These are phyloP conservation scores for Atherinosoma microstoma DNA, from an alignment of 2,797 vertebrate genomes.

Conservation along the genomic window DNA sequence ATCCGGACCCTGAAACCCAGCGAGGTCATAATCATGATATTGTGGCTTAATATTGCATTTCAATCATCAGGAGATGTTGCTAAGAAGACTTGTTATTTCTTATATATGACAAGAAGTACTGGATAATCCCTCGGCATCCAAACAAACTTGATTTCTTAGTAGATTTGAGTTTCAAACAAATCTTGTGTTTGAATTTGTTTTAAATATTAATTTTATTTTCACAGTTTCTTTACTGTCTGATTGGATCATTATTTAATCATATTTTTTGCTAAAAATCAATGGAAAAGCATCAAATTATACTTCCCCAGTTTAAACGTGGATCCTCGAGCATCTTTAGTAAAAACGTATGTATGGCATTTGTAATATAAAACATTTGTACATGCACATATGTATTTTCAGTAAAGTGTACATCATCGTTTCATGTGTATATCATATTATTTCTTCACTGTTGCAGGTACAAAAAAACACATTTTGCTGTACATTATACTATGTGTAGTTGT, in stretches of 20 bases:
- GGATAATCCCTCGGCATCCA: neutral
- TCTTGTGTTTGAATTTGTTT: neutral
- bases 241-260: neutral
- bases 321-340: neutral
- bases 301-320: neutral
- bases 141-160: neutral
- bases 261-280: neutral
- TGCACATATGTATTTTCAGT: neutral
- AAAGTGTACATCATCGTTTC: neutral
- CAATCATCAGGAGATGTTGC: neutral
- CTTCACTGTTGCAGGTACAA: neutral
- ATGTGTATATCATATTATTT: neutral
- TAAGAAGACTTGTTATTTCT: neutral
- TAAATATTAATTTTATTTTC: neutral
- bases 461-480: neutral
- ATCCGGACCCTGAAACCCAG: neutral
- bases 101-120: neutral
- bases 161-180: neutral
- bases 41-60: neutral
- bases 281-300: neutral
- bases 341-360: neutral
- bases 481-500: neutral
- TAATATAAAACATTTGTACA: neutral
- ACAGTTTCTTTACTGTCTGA: neutral
- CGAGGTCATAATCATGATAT: neutral